Conservation (phyloP, 2,113 vertebrate genomes). For the Hymenochirus boettgeri region DNA sequence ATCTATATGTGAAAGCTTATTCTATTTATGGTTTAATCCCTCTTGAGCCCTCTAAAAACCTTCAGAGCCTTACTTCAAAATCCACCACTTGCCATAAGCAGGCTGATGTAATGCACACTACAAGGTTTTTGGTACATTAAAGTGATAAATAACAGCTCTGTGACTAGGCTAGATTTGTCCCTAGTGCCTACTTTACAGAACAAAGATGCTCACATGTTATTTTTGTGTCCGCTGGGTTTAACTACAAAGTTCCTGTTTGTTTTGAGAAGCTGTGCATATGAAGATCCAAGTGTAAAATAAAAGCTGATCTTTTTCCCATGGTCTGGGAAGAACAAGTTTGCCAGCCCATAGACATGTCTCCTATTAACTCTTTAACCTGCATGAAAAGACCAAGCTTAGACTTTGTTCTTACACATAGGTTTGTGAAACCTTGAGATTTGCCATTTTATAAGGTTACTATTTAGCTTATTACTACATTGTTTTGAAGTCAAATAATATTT, state of each 20-base stretch:
- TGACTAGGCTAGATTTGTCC: conserved; percentile 22
- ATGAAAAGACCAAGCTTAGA: neutral
- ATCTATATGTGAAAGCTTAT: neutral
- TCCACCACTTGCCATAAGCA: conserved; percentile 3
- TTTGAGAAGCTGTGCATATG: conserved; percentile 21
- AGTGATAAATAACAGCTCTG: conserved; percentile 24
- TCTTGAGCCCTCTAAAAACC: neutral
- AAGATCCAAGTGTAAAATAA: conserved; percentile 12
- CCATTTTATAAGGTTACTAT: too few species aligned
- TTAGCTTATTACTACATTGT: too few species aligned
- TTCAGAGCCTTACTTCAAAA: too few species aligned
- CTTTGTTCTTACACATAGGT: too few species aligned
- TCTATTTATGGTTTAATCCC: neutral
- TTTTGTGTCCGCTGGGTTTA: conserved; percentile 25
- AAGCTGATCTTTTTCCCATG: conserved; percentile 33
- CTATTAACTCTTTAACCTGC: neutral
- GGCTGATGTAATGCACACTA: conserved; percentile 15
- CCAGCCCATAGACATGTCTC: neutral
- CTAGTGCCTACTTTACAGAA: conserved; percentile 23
- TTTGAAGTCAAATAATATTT: too few species aligned
- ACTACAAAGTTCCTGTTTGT: conserved; percentile 37
- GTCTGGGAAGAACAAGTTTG: conserved; percentile 22
- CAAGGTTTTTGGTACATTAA: conserved; percentile 3
- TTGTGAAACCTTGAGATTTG: too few species aligned
- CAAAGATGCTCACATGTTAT: conserved; percentile 16